A percentile compares a stretch with the other conserved stretches of the same genome.
phyloP scores from a whole-genome alignment of 2,888 invertebrate genomes.

The Spatulosminthurus flaviceps region DNA sequence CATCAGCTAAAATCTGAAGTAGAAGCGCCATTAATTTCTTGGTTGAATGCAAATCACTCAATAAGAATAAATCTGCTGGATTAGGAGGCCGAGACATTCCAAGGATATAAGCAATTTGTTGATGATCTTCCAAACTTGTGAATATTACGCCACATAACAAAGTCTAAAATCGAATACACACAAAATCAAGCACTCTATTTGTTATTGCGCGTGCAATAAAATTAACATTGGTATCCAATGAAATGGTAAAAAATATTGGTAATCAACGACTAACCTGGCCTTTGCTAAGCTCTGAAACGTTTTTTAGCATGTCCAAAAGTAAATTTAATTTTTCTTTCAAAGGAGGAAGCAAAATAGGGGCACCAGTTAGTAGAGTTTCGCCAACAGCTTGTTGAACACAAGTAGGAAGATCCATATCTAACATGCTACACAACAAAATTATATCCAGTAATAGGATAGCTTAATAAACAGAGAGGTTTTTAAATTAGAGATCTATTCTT shows the following conservation, averaged over 20 bases:
- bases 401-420: slow-evolving; percentile 65
- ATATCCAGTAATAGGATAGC: neutral
- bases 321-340: slow-evolving; percentile 72
- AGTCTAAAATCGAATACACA: slow-evolving; percentile 66
- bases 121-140: slow-evolving; percentile 72
- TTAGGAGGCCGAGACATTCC: slow-evolving; percentile 67
- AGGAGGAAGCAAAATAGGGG: slow-evolving; percentile 72
- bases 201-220: no score
- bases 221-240: no score
- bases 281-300: slow-evolving; percentile 69
- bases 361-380: slow-evolving; percentile 72
- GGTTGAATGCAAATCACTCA: slow-evolving; percentile 55
- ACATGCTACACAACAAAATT: slow-evolving; percentile 50
- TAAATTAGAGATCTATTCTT: slow-evolving; percentile 44
- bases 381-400: slow-evolving; percentile 70
- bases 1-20: slow-evolving; percentile 55
- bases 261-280: no score
- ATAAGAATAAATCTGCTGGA: slow-evolving; percentile 50
- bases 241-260: no score
- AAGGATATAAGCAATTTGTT: slow-evolving; percentile 71
- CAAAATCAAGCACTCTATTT: no score
- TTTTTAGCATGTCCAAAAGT: slow-evolving; percentile 70
- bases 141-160: slow-evolving; percentile 72
- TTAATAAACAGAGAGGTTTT: neutral
- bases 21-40: slow-evolving; percentile 57